Conservation (phyloP, 1,140 invertebrate genomes). For the Sitobion miscanthi region DNA sequence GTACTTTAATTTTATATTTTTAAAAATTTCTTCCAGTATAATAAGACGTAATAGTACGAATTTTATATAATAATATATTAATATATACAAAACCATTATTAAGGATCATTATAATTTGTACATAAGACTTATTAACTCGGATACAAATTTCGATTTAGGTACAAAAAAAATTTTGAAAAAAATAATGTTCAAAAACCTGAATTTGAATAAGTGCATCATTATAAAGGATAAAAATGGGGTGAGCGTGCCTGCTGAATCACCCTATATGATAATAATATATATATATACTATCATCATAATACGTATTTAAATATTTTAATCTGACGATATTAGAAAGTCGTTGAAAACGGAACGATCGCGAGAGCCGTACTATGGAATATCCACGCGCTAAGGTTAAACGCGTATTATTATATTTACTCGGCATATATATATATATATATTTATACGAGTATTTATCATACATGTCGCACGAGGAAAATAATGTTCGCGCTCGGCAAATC, state of each 20-base stretch:
- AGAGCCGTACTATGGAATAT: background rate
- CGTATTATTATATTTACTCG: background rate
- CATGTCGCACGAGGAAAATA: background rate
- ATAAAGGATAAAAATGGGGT: background rate
- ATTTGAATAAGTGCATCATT: background rate
- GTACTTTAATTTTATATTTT: background rate
- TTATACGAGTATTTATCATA: background rate
- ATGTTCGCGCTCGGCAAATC: background rate
- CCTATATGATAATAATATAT: background rate
- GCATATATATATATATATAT: background rate
- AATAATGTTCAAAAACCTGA: background rate
- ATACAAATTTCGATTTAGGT: background rate
- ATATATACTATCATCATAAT: background rate
- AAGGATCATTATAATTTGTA: background rate
- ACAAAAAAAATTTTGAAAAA: background rate
- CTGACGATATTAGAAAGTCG: background rate
- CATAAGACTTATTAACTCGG: background rate
- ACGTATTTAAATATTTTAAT: background rate
- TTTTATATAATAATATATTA: background rate
- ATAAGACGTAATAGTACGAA: background rate
- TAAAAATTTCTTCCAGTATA: background rate
- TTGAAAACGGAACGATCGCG: constrained; percentile 1
- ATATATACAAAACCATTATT: no score
- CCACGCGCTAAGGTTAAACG: background rate
- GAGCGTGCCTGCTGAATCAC: background rate